Evolutionary conservation across 2,888 invertebrate genomes (phyloP).

Genomic region (Eupeodes latifasciatus): DNA sequence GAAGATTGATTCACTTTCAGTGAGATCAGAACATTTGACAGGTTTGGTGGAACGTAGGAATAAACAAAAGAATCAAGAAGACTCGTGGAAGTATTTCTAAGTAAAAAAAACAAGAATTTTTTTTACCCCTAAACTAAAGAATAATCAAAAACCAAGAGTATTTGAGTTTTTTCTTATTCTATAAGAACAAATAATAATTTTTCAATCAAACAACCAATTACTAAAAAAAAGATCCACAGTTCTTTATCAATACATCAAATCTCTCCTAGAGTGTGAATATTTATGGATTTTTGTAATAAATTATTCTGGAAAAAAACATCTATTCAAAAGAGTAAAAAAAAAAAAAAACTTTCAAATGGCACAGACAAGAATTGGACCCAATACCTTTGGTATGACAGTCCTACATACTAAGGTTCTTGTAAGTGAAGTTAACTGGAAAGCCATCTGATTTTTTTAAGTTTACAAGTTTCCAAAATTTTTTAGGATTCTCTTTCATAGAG

Average conservation of each 20-base stretch:
- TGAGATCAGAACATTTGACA: slow-evolving; percentile 97
- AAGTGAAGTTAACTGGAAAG: no score
- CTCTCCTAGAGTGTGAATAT: slow-evolving; percentile 44
- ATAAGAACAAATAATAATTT: slow-evolving; percentile 48
- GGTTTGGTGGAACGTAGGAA: slow-evolving; percentile 97
- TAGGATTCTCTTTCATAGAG: no score
- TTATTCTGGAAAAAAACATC: slow-evolving; percentile 72
- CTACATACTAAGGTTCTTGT: no score
- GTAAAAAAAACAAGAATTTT: slow-evolving; percentile 1
- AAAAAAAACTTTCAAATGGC: no score
- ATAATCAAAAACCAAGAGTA: slow-evolving; percentile 36
- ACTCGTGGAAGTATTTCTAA: slow-evolving; percentile 84
- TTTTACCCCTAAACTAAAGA: slow-evolving; percentile 47
- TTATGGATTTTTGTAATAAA: slow-evolving; percentile 72
- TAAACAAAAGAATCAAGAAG: slow-evolving; percentile 91
- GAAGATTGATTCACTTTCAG: slow-evolving; percentile 98
- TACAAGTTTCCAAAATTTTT: no score
- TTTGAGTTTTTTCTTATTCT: slow-evolving; percentile 33
- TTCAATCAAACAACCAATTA: slow-evolving; percentile 15
- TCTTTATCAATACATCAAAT: slow-evolving; percentile 34
- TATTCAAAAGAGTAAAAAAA: slow-evolving; percentile 65
- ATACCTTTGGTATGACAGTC: no score
- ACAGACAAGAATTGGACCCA: no score
- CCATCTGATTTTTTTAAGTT: no score
- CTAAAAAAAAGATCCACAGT: slow-evolving; percentile 8